Evolutionary conservation across 1,140 invertebrate genomes (phyloP), one percentile per base, ranked within the genome.

Genomic region (Propsilocerus akamusi): DNA sequence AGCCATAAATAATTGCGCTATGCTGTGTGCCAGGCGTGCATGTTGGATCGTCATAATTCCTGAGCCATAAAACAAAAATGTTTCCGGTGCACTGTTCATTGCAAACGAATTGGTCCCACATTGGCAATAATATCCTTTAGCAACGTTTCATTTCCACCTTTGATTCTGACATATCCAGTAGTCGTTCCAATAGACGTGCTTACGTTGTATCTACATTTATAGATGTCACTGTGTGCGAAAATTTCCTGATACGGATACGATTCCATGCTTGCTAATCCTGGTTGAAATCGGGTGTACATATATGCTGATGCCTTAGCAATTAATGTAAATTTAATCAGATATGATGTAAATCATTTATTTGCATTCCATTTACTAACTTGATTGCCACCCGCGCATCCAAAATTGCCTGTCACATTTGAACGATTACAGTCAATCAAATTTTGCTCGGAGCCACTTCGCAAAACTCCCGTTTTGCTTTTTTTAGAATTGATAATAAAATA

Each of bases 361-460:
- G 14, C 11, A 30, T 12, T 3, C 14, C 11, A 30, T 3, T 12
- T 12, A 30, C 14, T 30, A 4, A 12, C 14, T 7, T 4, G 11
- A 10, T 12, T 3, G 14, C 2, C 2, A 56, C 95, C 94, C 56
- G 88, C 80, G 68, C 95, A 99, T 34, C 95, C 96, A 63, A 93
- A n/a, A 77, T 30, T 30, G 14, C 28, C 28, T 30, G 69, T 99
- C 98, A 10, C 92, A 50, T 76, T 76, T 1, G 60, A 58, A 2
- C 91, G 94, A 2, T 62, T 63, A 52, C 70, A 72, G 53, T 72
- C 70, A 6, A 72, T 55, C 5, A 72, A 53, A 52, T 71, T 67
- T 56, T 72, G 70, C 32, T 67, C 63, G 46, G 67, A 70, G 0
- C 69, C 66, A 24, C 77, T 75, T 3, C 76, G 69, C 12, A 86